These are phyloP conservation scores for Astreopora myriophthalma DNA, from an alignment of 64 coral and sea anemone species.

Conservation along the genomic window DNA sequence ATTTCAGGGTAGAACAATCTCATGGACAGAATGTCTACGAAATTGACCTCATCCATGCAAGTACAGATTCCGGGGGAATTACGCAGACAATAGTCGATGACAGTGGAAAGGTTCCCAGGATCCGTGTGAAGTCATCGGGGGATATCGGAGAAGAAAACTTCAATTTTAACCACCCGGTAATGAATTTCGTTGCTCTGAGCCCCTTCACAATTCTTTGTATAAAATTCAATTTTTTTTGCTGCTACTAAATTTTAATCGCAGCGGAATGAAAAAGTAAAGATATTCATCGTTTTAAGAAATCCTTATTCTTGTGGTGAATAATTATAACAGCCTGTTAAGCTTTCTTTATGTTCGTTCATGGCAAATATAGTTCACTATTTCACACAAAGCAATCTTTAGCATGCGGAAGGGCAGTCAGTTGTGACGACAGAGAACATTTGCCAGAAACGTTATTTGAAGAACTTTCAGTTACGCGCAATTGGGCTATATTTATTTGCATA, in stretches of 20 bases:
- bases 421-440: neutral
- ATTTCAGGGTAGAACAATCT: slow-evolving; percentile 26
- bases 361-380: neutral
- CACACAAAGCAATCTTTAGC: neutral
- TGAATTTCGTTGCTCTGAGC: neutral
- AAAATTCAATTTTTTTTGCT: neutral
- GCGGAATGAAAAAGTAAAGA: slow-evolving; percentile 5
- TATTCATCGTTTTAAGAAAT: slow-evolving; percentile 8
- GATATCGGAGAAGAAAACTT: slow-evolving; percentile 21
- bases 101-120: neutral
- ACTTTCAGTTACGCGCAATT: neutral
- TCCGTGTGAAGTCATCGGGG: neutral
- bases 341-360: neutral
- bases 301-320: neutral
- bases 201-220: neutral
- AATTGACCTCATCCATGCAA: neutral
- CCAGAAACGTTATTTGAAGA: neutral
- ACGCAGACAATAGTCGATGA: slow-evolving; percentile 10
- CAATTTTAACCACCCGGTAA: neutral
- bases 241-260: neutral
- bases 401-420: neutral
- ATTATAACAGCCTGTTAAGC: neutral
- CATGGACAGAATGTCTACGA: slow-evolving; percentile 27
- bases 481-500: neutral
- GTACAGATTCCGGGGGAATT: neutral